Evolutionary conservation across 2,113 vertebrate genomes (phyloP).

Genomic region (Corythornis madagascariensis): DNA sequence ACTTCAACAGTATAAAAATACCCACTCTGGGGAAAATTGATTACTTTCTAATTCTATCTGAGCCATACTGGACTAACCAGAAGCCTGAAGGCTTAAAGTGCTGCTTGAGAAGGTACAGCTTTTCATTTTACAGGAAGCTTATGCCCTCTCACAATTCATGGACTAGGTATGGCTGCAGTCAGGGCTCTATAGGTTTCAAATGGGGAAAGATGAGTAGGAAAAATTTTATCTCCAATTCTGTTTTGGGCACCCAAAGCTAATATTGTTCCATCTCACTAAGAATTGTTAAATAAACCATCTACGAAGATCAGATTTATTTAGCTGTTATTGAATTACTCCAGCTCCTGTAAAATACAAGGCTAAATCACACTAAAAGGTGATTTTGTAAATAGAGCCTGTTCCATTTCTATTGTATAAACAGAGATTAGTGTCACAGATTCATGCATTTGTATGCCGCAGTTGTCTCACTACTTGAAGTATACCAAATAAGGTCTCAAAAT

Average conservation of each 20-base stretch:
- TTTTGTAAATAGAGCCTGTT: constrained; percentile 59
- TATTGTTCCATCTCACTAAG: constrained; percentile 8
- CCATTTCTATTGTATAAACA: constrained; percentile 61
- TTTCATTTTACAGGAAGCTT: neutral
- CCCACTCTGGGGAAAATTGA: neutral
- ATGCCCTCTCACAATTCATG: neutral
- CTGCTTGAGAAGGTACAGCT: constrained; percentile 10
- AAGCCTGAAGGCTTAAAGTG: neutral
- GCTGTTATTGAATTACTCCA: constrained; percentile 52
- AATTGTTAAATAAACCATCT: constrained; percentile 58
- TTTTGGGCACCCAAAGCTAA: neutral
- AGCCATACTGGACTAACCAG: neutral
- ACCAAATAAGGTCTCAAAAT: constrained; percentile 70
- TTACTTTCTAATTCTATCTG: neutral
- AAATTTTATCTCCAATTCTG: constrained; percentile 8
- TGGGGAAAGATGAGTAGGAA: constrained; percentile 9
- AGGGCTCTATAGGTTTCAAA: neutral
- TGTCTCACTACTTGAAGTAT: constrained; percentile 4
- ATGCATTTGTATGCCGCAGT: neutral
- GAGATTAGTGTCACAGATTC: constrained; percentile 3
- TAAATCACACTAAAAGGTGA: constrained; percentile 41
- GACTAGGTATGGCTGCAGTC: neutral
- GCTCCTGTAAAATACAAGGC: constrained; percentile 32
- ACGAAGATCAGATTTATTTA: constrained; percentile 60
- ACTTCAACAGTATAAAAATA: constrained; percentile 5